Evolutionary conservation across 2,797 vertebrate species (phyloP), one percentile per base, ranked within the genome.

Genomic region (Acestrorhynchus altus): DNA sequence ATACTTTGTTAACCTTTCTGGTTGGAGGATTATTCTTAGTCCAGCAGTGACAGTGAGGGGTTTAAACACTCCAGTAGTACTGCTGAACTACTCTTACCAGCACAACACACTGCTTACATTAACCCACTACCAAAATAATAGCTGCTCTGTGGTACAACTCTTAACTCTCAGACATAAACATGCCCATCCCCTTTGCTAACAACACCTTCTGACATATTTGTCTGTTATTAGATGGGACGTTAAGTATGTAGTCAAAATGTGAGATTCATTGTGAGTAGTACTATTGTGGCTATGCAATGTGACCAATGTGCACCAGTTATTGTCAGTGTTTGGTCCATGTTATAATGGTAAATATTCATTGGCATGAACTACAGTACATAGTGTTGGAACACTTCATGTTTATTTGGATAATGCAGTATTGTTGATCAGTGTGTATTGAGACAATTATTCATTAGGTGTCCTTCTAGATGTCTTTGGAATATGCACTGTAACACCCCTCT

Each of bases 281-380:
- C 6, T 56, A 64, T 54, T 72, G 26, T 59, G 76, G 13, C 47
- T 56, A 56, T 78, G 31, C 54, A 63, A 24, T 11, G 40, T 68
- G 15, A 61, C 60, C 9, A 61, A 0, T 46, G 54, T 65, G 31
- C 64, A 56, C 47, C 35, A 46, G 31, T 18, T 46, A 40, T 18
- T 20, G 60, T 20, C 47, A 47, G 22, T 74, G 6, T 39, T 1
- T 28, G 12, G 5, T 28, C 7, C 24, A 20, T 15, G 18, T 0
- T 44, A 51, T 51, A 31, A 18, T 9, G 4, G 15, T 51, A 66
- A 66, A 20, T 35, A 35, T 35, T 46, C 20, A 22, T 46, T 44
- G 22, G 40, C 26, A 51, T 68, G 16, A 35, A 8, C 8, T 51
- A 5, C 40, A 24, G 40, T 24, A 44, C 10, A 42, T 42, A 42